These are phyloP conservation scores for Odobenus rosmarus DNA, from an alignment of 2,113 vertebrate species.

Conservation along the genomic window DNA sequence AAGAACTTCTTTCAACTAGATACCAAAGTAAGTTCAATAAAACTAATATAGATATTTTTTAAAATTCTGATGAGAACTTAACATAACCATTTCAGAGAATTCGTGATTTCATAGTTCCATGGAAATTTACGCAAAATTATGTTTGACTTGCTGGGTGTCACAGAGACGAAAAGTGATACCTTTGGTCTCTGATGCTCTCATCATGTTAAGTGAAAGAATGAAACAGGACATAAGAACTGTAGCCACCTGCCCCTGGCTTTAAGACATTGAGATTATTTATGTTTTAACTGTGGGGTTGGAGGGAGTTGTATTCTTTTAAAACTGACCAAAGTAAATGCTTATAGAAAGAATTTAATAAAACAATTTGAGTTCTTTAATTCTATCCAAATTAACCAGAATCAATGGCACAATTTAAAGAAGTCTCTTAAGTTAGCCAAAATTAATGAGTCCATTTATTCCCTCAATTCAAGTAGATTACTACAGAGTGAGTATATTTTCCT, in stretches of 20 bases:
- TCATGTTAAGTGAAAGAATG: background rate
- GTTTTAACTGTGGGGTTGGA: background rate
- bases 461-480: slow-evolving; percentile 47
- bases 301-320: background rate
- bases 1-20: background rate
- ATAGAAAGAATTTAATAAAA: slow-evolving; percentile 8
- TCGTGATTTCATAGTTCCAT: background rate
- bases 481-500: slow-evolving; percentile 20
- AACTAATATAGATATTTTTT: background rate
- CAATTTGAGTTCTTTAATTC: slow-evolving; percentile 27
- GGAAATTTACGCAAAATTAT: background rate
- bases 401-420: slow-evolving; percentile 1
- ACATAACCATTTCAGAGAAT: background rate
- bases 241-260: background rate
- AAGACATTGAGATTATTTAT: background rate
- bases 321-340: background rate
- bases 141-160: background rate
- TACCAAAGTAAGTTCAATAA: background rate
- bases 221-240: background rate
- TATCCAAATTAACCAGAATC: slow-evolving; percentile 47
- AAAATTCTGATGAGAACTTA: background rate
- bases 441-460: slow-evolving; percentile 41
- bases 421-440: slow-evolving; percentile 15
- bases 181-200: background rate
- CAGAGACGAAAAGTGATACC: background rate